phyloP scores from a whole-genome alignment of 92 coral and sea anemone genomes.

The Zoanthus sociatus region DNA sequence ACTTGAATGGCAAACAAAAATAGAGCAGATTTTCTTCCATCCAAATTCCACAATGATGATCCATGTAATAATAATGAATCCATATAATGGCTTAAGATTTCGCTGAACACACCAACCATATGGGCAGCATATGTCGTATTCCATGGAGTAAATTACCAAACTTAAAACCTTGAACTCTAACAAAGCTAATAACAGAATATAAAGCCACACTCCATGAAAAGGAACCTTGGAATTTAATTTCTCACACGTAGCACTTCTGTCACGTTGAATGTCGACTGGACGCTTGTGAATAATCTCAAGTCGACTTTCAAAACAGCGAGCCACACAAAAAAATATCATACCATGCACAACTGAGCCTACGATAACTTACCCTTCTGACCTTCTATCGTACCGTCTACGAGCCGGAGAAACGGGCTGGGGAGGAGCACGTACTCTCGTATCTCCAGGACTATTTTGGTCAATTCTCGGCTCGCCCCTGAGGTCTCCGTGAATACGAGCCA shows the following conservation, averaged over 20 bases:
- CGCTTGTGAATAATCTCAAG: slow-evolving; percentile 25
- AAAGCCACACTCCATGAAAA: slow-evolving; percentile 37
- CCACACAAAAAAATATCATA: slow-evolving; percentile 3
- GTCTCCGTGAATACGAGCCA: slow-evolving; percentile 77
- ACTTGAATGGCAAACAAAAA: background rate
- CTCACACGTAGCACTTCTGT: background rate
- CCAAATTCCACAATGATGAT: background rate
- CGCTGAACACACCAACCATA: background rate
- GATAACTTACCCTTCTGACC: slow-evolving; percentile 95
- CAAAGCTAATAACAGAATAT: background rate
- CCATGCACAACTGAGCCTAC: slow-evolving; percentile 1
- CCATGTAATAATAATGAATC: background rate
- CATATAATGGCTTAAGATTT: background rate
- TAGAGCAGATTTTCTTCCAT: background rate
- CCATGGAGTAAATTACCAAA: background rate
- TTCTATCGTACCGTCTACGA: slow-evolving; percentile 91
- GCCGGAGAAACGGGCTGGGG: slow-evolving; percentile 79
- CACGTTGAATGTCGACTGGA: background rate
- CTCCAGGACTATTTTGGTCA: slow-evolving; percentile 44
- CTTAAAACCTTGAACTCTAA: background rate
- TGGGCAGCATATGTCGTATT: background rate
- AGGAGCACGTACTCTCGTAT: slow-evolving; percentile 63
- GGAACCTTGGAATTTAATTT: background rate
- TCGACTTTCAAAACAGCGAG: slow-evolving; percentile 16
- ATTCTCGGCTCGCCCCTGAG: slow-evolving; percentile 33